phyloP scores from a whole-genome alignment of 2,797 vertebrate genomes.

The Melanotaenia nigrans region DNA sequence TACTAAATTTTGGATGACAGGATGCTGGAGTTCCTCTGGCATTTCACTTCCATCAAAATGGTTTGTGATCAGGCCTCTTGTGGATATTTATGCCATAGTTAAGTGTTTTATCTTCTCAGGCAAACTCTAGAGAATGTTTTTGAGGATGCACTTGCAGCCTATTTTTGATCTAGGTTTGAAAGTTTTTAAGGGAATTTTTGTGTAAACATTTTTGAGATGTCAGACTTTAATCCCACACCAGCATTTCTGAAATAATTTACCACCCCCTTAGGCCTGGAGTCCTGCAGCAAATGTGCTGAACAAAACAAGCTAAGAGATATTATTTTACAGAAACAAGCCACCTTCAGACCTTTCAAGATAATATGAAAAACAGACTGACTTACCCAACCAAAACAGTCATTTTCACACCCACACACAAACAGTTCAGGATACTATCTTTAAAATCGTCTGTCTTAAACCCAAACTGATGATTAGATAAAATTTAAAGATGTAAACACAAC shows the following conservation, averaged over 20 bases:
- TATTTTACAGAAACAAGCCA: not conserved
- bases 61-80: not conserved
- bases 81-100: not conserved
- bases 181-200: too few relatives aligned
- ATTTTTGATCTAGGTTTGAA: too few relatives aligned
- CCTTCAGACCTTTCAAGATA: conserved; percentile 6
- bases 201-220: too few relatives aligned
- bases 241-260: not conserved
- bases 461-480: conserved; percentile 61
- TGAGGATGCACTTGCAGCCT: too few relatives aligned
- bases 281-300: conserved; percentile 5
- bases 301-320: not conserved
- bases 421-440: conserved; percentile 29
- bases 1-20: conserved; percentile 19
- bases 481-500: conserved; percentile 35
- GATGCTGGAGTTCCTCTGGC: conserved; percentile 9
- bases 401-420: conserved; percentile 37
- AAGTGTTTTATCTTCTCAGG: too few relatives aligned
- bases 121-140: too few relatives aligned
- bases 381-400: not conserved
- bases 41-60: conserved; percentile 6
- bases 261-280: too few relatives aligned
- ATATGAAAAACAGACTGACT: conserved; percentile 21
- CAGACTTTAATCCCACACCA: too few relatives aligned
- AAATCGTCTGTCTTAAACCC: conserved; percentile 43